phyloP scores from a whole-genome alignment of 2,888 invertebrate species.

The Lysandra coridon region DNA sequence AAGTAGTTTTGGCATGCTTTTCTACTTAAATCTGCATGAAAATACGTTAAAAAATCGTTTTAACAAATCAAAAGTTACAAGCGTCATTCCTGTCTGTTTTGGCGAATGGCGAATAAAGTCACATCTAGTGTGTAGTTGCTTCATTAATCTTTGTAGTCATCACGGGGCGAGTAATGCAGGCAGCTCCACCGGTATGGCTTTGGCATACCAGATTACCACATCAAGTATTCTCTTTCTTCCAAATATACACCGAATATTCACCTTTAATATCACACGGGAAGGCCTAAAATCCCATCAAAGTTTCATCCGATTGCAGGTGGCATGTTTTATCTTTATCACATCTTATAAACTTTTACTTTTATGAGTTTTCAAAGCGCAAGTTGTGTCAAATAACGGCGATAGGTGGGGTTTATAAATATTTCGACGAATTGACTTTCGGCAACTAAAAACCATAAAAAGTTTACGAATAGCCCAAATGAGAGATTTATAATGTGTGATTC shows the following conservation, averaged over 20 bases:
- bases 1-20: no score
- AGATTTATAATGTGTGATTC: slow-evolving; percentile 15
- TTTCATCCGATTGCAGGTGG: slow-evolving; percentile 68
- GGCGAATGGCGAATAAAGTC: background rate
- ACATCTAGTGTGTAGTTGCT: background rate
- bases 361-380: slow-evolving; percentile 68
- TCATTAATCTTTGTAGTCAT: slow-evolving; percentile 41
- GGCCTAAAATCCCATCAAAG: slow-evolving; percentile 41
- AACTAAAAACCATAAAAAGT: slow-evolving; percentile 26
- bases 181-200: slow-evolving; percentile 63
- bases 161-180: slow-evolving; percentile 70
- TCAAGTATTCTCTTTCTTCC: slow-evolving; percentile 64
- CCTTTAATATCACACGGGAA: slow-evolving; percentile 39
- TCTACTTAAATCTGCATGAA: no score
- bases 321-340: slow-evolving; percentile 72
- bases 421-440: slow-evolving; percentile 16
- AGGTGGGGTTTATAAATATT: slow-evolving; percentile 38
- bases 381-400: slow-evolving; percentile 61
- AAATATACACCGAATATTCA: slow-evolving; percentile 41
- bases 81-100: no score
- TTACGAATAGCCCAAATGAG: slow-evolving; percentile 4
- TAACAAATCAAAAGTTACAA: no score
- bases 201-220: slow-evolving; percentile 72
- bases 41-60: no score
- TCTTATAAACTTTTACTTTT: slow-evolving; percentile 79